These are phyloP conservation scores for Rattus norvegicus DNA, from an alignment of 2,113 vertebrate species.

Conservation along the genomic window GRCr8 NC_086031.1:5836001-5836500, in stretches of 20 bases:
- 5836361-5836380: background rate
- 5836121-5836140: no score
- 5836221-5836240: background rate
- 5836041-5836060: no score
- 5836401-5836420: background rate
- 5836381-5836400: background rate
- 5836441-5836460: no score
- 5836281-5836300: background rate
- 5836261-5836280: background rate
- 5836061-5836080: no score
- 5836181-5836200: no score
- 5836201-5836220: no score
- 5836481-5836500: background rate
- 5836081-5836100: no score
- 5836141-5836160: no score
- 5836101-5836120: no score
- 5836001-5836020: no score
- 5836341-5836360: background rate
- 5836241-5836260: background rate
- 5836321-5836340: background rate
- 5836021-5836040: no score
- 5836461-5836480: background rate
- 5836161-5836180: no score
- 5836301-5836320: background rate
- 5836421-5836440: background rate